phyloP scores from a whole-genome alignment of 2,797 vertebrate species.

The Betta splendens region DNA sequence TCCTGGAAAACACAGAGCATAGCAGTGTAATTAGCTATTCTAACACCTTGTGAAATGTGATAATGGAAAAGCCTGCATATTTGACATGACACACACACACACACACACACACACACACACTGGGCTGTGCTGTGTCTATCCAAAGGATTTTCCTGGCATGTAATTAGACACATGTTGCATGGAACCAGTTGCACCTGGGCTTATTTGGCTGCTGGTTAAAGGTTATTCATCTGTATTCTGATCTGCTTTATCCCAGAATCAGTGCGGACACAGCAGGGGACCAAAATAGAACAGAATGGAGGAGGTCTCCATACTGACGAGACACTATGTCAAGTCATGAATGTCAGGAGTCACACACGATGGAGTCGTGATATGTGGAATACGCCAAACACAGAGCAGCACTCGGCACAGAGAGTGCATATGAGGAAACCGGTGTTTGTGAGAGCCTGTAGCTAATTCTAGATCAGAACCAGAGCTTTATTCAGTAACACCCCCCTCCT shows the following conservation, averaged over 20 bases:
- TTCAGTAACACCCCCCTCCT: slow-evolving; percentile 6
- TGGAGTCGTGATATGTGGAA: background rate
- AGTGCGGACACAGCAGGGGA: background rate
- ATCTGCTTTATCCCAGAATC: slow-evolving; percentile 20
- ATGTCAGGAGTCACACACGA: slow-evolving; percentile 7
- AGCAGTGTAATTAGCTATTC: slow-evolving; percentile 60
- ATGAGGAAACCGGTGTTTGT: slow-evolving; percentile 22
- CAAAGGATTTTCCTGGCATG: slow-evolving; percentile 55
- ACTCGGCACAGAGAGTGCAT: background rate
- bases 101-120: background rate
- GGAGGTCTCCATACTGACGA: background rate
- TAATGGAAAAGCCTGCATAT: slow-evolving; percentile 53
- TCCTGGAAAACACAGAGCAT: slow-evolving; percentile 56
- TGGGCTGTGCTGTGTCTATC: slow-evolving; percentile 50
- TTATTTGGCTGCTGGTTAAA: slow-evolving; percentile 32
- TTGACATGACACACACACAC: background rate
- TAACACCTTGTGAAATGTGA: slow-evolving; percentile 73
- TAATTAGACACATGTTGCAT: slow-evolving; percentile 63
- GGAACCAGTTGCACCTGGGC: slow-evolving; percentile 52
- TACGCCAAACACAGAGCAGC: background rate
- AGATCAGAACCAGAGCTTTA: slow-evolving; percentile 25
- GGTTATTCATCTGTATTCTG: slow-evolving; percentile 24
- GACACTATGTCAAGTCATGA: background rate
- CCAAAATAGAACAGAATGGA: slow-evolving; percentile 12
- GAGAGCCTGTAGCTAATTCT: slow-evolving; percentile 42